Conservation (phyloP, 30 jellyfish, hydroid and myxozoan species). For the Aurelia coerulea region DNA sequence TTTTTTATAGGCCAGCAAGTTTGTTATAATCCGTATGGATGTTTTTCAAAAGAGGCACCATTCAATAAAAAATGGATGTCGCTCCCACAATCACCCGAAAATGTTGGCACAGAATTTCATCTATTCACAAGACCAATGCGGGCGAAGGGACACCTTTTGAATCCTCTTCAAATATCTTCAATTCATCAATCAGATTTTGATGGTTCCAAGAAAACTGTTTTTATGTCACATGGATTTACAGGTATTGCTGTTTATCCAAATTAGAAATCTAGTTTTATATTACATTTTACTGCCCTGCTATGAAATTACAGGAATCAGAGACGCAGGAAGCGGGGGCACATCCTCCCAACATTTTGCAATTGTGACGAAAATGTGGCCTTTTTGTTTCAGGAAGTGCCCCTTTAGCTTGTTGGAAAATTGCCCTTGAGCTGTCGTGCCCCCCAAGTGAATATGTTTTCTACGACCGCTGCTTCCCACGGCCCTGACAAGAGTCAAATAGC, state of each 20-base stretch:
- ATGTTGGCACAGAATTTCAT: conserved; percentile 64
- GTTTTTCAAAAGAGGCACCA: conserved; percentile 81
- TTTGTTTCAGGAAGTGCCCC: no score
- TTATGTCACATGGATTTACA: conserved; percentile 82
- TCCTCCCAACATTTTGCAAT: no score
- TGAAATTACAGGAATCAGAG: no score
- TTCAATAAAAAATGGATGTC: conserved; percentile 67
- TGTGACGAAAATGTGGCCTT: no score
- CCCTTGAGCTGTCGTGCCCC: no score
- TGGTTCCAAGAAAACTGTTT: conserved; percentile 56
- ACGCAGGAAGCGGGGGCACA: no score
- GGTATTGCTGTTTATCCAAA: conserved; percentile 33
- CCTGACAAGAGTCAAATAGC: no score
- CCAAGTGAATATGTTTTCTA: no score
- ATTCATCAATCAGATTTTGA: conserved; percentile 57
- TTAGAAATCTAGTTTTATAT: no score
- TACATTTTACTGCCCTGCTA: no score
- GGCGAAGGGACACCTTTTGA: conserved; percentile 43
- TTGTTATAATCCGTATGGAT: conserved; percentile 86
- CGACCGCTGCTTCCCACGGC: no score
- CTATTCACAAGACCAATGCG: conserved; percentile 64
- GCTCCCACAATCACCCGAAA: conserved; percentile 79
- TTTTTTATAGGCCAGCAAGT: conserved; percentile 35
- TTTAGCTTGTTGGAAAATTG: no score
- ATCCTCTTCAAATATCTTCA: conserved; percentile 31